Conservation (phyloP, 92 coral and sea anemone species). For the Epizoanthus scotinus region DNA sequence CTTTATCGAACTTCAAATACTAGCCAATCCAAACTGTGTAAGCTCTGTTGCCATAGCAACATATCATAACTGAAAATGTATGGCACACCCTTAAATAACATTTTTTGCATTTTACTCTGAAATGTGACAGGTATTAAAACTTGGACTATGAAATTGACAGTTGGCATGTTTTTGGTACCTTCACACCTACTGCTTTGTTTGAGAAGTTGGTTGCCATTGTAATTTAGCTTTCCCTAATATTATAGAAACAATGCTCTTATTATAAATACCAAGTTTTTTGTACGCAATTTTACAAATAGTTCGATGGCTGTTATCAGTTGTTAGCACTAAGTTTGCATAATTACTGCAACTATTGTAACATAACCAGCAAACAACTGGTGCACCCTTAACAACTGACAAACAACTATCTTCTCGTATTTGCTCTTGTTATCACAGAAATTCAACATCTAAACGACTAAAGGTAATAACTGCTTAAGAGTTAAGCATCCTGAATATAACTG, state of each 20-base stretch:
- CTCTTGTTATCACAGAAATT: constrained; percentile 10
- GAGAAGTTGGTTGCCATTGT: constrained; percentile 24
- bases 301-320: constrained; percentile 7
- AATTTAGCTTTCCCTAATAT: constrained; percentile 19
- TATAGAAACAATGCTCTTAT: constrained; percentile 10
- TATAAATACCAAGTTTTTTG: neutral
- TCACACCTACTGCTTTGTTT: constrained; percentile 21
- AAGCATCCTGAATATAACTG: constrained; percentile 3
- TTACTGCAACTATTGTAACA: constrained; percentile 16
- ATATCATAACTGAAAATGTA: neutral
- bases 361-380: neutral
- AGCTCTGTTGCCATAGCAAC: constrained; percentile 22
- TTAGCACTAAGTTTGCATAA: constrained; percentile 12
- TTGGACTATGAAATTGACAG: constrained; percentile 15
- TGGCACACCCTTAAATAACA: neutral
- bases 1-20: neutral
- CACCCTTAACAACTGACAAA: constrained; percentile 18
- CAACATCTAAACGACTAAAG: neutral
- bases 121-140: constrained; percentile 8
- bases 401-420: constrained; percentile 9
- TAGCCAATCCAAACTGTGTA: neutral
- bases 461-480: constrained; percentile 7
- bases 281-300: constrained; percentile 17
- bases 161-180: constrained; percentile 29
- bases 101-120: constrained; percentile 9